phyloP scores from a whole-genome alignment of 2,113 vertebrate species.

The Myocastor coypus region DNA sequence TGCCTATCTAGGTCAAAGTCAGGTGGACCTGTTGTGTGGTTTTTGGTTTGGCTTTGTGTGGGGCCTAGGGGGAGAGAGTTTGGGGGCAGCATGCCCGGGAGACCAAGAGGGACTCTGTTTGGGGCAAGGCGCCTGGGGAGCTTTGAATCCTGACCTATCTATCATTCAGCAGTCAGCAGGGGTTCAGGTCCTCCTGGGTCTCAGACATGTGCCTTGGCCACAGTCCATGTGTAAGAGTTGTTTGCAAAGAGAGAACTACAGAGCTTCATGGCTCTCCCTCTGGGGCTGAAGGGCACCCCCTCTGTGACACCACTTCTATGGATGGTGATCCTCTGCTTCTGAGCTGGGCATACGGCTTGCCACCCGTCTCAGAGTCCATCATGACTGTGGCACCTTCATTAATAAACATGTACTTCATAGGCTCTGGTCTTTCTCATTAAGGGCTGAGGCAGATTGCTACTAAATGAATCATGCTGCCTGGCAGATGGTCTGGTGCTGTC shows the following conservation, averaged over 20 bases:
- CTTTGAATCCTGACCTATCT: no score
- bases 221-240: neutral
- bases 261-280: neutral
- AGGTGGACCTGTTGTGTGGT: no score
- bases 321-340: no score
- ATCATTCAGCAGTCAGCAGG: neutral
- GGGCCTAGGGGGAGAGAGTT: no score
- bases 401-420: constrained; percentile 69
- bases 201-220: neutral
- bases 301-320: neutral
- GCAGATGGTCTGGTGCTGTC: constrained; percentile 35
- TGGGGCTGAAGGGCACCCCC: neutral
- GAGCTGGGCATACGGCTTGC: neutral
- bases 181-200: neutral
- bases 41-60: no score
- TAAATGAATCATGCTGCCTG: constrained; percentile 60
- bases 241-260: neutral
- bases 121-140: no score
- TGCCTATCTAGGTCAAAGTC: no score
- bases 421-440: constrained; percentile 82
- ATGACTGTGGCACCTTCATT: constrained; percentile 60
- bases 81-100: no score
- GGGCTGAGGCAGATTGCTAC: constrained; percentile 15
- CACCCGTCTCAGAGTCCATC: neutral
- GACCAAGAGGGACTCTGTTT: no score